Evolutionary conservation across 1,140 invertebrate genomes (phyloP).

Genomic region (Homalodisca vitripennis): DNA sequence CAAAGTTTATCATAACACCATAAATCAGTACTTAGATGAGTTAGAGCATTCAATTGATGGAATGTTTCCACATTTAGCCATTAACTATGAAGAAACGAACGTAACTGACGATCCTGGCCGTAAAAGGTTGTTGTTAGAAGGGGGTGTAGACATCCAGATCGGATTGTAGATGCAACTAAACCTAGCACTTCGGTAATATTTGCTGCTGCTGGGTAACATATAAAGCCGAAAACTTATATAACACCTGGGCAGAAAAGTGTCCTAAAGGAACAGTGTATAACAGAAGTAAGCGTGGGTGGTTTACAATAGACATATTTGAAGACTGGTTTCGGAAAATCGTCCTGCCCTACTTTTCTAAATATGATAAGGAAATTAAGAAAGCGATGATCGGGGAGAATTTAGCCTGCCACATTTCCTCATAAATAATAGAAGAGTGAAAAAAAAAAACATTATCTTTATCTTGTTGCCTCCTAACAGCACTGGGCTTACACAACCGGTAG

Average conservation of each 20-base stretch:
- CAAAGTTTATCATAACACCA: too few species aligned
- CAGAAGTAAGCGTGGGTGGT: conserved; percentile 45
- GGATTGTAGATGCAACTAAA: conserved; percentile 43
- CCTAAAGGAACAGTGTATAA: conserved; percentile 42
- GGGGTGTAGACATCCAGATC: too few species aligned
- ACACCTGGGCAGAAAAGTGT: conserved; percentile 44
- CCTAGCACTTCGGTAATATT: conserved; percentile 42
- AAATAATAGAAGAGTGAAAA: conserved; percentile 41
- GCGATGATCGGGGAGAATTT: conserved; percentile 47
- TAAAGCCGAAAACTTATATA: conserved; percentile 45
- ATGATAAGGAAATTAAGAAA: conserved; percentile 25
- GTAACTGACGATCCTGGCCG: too few species aligned
- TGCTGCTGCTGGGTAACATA: conserved; percentile 47
- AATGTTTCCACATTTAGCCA: too few species aligned
- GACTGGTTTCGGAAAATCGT: conserved; percentile 41
- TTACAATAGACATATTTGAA: conserved; percentile 43
- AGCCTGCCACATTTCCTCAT: conserved; percentile 44
- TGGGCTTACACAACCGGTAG: too few species aligned
- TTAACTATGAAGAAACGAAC: conserved; percentile 52
- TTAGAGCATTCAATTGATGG: too few species aligned
- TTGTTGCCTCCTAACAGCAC: too few species aligned
- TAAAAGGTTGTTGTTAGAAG: conserved; percentile 45
- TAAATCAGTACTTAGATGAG: too few species aligned
- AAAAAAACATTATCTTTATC: conserved; percentile 47
- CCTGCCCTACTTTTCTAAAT: conserved; percentile 32